Conservation (phyloP, 2,797 vertebrate species). For the Thamnophis elegans region DNA sequence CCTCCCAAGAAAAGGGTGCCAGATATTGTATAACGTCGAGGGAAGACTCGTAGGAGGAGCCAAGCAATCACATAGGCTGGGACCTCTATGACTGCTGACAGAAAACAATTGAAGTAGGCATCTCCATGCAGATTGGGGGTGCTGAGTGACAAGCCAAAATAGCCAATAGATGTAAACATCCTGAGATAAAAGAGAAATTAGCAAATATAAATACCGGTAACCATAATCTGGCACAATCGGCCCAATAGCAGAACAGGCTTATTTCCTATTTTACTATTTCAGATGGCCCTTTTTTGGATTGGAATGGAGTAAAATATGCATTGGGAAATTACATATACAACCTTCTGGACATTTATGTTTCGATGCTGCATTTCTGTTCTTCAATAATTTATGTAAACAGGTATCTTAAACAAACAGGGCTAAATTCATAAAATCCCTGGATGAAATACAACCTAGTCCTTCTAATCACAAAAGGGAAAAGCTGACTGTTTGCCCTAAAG, state of each 20-base stretch:
- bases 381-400: not conserved
- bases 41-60: slow-evolving; percentile 80
- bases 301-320: not conserved
- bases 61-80: slow-evolving; percentile 85
- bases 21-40: slow-evolving; percentile 77
- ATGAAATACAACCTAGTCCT: not conserved
- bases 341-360: not conserved
- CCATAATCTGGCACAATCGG: not conserved
- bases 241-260: not conserved
- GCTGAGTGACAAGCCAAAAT: slow-evolving; percentile 87
- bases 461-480: not conserved
- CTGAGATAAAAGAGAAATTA: slow-evolving; percentile 63
- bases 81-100: slow-evolving; percentile 86
- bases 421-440: not conserved
- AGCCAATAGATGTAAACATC: slow-evolving; percentile 81
- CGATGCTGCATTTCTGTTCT: not conserved
- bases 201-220: slow-evolving; percentile 31
- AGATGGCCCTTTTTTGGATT: not conserved
- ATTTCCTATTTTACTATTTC: not conserved
- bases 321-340: not conserved
- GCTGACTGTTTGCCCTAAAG: not conserved
- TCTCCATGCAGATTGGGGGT: slow-evolving; percentile 85
- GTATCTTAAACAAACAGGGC: not conserved
- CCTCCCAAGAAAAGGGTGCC: slow-evolving; percentile 78
- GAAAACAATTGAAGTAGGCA: slow-evolving; percentile 86